These are phyloP conservation scores for Boloria selene DNA, from an alignment of 2,888 invertebrate genomes.

Conservation along the genomic window DNA sequence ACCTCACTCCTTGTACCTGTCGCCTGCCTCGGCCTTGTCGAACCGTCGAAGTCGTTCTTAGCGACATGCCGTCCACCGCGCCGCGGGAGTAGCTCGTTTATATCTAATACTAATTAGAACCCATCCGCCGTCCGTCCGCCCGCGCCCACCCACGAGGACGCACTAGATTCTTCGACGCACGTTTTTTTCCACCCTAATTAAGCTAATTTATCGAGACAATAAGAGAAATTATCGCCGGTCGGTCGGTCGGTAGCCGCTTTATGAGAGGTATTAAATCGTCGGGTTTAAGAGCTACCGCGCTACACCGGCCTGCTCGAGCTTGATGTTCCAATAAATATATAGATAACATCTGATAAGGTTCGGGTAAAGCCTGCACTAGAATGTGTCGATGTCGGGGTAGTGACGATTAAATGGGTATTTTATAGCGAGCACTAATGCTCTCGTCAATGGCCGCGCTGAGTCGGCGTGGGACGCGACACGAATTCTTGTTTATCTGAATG, in stretches of 20 bases:
- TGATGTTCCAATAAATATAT: constrained; percentile 73
- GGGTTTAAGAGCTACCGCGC: constrained; percentile 74
- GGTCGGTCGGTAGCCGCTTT: constrained; percentile 66
- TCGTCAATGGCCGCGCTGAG: constrained; percentile 35
- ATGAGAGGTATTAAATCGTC: constrained; percentile 75
- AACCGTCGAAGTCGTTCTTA: constrained; percentile 2
- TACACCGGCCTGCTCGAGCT: constrained; percentile 56
- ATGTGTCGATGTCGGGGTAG: constrained; percentile 54
- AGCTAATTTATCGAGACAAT: constrained; percentile 81
- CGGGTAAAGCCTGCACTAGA: constrained; percentile 46
- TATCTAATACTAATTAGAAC: constrained; percentile 31
- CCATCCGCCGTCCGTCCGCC: constrained; percentile 30
- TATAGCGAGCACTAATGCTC: constrained; percentile 47
- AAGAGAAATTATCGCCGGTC: constrained; percentile 71
- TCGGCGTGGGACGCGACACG: constrained; percentile 32
- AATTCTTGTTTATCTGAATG: constrained; percentile 41
- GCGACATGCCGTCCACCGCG: constrained; percentile 12
- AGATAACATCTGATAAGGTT: constrained; percentile 68
- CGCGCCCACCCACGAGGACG: constrained; percentile 68
- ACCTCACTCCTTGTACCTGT: neutral
- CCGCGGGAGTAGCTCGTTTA: constrained; percentile 14
- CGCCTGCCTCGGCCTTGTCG: neutral
- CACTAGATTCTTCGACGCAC: constrained; percentile 72
- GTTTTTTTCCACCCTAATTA: constrained; percentile 80
- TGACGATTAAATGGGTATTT: constrained; percentile 59